phyloP scores from a whole-genome alignment of 2,888 invertebrate species.

The Deladenus siricidicola region DNA sequence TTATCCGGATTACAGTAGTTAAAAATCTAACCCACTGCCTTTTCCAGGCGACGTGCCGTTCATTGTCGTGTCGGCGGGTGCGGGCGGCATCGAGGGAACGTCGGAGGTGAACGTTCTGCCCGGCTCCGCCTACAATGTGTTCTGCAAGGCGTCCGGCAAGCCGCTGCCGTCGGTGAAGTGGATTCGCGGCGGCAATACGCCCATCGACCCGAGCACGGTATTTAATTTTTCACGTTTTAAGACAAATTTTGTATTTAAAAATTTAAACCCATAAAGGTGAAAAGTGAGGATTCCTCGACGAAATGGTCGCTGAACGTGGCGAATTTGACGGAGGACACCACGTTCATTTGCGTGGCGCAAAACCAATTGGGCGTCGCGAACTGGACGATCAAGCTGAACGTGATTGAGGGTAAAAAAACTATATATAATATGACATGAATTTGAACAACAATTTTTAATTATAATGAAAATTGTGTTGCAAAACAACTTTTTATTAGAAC shows the following conservation, averaged over 20 bases:
- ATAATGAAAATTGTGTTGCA: background rate
- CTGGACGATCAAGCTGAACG: constrained; percentile 49
- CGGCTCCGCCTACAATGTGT: constrained; percentile 48
- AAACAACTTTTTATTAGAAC: background rate
- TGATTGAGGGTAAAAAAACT: constrained; percentile 17
- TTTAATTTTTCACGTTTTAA: no score
- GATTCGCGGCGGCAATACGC: constrained; percentile 47
- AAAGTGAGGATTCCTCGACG: constrained; percentile 36
- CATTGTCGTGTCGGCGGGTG: constrained; percentile 48
- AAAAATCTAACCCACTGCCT: no score
- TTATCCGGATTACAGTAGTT: no score
- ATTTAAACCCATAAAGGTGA: constrained; percentile 31
- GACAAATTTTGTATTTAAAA: no score
- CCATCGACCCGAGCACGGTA: constrained; percentile 50
- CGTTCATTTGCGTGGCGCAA: constrained; percentile 49
- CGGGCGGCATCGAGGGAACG: constrained; percentile 43
- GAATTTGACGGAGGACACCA: constrained; percentile 51
- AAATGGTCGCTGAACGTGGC: constrained; percentile 45
- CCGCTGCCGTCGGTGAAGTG: constrained; percentile 50
- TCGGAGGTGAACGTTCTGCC: constrained; percentile 46
- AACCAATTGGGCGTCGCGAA: constrained; percentile 51
- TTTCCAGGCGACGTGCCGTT: constrained; percentile 43
- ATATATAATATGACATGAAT: background rate
- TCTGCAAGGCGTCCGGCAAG: constrained; percentile 48
- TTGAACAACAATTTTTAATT: background rate